A percentile compares a stretch with the other conserved stretches of the same genome.
phyloP scores from a whole-genome alignment of 1,140 invertebrate species.

The Cecropterus lyciades region DNA sequence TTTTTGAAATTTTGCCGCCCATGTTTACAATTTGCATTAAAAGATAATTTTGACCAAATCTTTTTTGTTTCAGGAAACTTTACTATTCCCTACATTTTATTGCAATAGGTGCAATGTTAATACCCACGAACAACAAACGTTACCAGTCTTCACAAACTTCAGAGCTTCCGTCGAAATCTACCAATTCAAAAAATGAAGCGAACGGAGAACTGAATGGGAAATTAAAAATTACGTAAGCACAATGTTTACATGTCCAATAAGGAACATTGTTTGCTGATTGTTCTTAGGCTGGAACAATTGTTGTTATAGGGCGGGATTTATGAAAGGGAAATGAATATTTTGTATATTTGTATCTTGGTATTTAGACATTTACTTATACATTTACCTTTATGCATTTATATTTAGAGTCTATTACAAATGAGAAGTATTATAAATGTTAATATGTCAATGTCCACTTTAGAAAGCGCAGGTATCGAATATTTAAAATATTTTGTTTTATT shows the following conservation, averaged over 20 bases:
- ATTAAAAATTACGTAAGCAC: slow-evolving; percentile 56
- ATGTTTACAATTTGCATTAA: too few relatives aligned
- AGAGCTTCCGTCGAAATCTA: slow-evolving; percentile 44
- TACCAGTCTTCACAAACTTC: slow-evolving; percentile 35
- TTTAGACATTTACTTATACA: slow-evolving; percentile 13
- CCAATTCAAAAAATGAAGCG: slow-evolving; percentile 42
- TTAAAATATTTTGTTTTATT: not conserved
- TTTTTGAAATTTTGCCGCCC: too few relatives aligned
- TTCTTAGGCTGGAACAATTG: not conserved
- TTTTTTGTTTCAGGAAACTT: slow-evolving; percentile 68
- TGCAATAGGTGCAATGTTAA: slow-evolving; percentile 71
- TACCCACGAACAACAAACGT: slow-evolving; percentile 54
- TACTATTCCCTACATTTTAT: slow-evolving; percentile 81
- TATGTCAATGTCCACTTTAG: not conserved
- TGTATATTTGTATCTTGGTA: slow-evolving; percentile 15
- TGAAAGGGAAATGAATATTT: slow-evolving; percentile 9
- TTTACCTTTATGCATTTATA: slow-evolving; percentile 21
- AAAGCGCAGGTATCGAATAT: not conserved
- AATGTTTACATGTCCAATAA: not conserved
- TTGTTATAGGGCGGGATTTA: not conserved
- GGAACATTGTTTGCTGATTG: not conserved
- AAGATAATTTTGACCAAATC: not conserved
- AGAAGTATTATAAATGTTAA: slow-evolving; percentile 8
- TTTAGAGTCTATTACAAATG: slow-evolving; percentile 2
- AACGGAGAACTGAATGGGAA: slow-evolving; percentile 58